Evolutionary conservation across 64 coral and sea anemone species (phyloP).

Genomic region (Trachythela sp.): DNA sequence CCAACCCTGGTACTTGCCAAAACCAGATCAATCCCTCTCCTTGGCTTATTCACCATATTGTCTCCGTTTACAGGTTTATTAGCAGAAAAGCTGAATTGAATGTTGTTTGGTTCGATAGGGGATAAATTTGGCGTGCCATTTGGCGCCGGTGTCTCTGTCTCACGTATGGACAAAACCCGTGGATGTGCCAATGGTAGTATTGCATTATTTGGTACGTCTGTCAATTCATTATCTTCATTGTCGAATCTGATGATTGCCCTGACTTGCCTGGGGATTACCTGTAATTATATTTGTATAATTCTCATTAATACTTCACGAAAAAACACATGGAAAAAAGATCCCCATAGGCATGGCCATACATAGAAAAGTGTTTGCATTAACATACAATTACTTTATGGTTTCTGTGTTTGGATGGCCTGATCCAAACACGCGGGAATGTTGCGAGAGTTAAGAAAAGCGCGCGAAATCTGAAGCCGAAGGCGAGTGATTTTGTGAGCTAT

Average conservation of each 20-base stretch:
- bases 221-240: background rate
- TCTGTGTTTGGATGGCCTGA: too few species aligned
- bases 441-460: too few species aligned
- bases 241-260: background rate
- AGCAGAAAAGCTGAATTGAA: background rate
- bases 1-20: background rate
- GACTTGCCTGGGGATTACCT: background rate
- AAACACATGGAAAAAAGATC: too few species aligned
- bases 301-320: too few species aligned
- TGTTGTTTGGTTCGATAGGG: background rate
- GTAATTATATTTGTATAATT: too few species aligned
- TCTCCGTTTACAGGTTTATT: background rate
- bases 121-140: background rate
- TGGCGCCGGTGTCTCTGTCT: background rate
- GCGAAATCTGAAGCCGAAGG: too few species aligned
- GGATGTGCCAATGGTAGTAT: background rate
- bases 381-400: too few species aligned
- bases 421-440: too few species aligned
- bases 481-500: too few species aligned
- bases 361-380: too few species aligned
- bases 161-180: background rate
- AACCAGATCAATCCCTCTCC: background rate
- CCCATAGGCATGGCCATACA: too few species aligned
- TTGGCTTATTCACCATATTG: background rate
- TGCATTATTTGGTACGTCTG: background rate